Evolutionary conservation across 2,888 invertebrate species (phyloP), one percentile per base, ranked within the genome.

Genomic region (Ypsolopha sequella): DNA sequence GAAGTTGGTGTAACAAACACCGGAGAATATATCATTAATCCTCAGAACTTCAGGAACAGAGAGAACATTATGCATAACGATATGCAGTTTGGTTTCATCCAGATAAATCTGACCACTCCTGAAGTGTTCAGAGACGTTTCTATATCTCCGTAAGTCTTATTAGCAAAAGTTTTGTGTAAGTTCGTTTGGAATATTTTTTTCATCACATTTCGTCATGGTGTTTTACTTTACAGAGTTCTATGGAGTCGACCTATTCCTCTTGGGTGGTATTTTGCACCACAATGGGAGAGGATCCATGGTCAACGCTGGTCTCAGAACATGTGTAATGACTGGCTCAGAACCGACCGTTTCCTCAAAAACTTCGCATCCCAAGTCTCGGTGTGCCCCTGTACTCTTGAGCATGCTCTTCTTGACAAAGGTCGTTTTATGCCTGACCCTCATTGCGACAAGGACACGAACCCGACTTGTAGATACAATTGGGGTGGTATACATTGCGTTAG

Each of bases 171-270:
- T n/a, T 24, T 24, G 24, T 24, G 2, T 41, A 36, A 43, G 6
- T 10, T 36, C 35, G 38, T 47, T 35, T 24, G 34, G 34, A 3
- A 36, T 4, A 1, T 36, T n/a, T 7, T 33, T 9, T 35, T 33
- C 45, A 10, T 45, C 6, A 0, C 51, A 13, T 49, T 13, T 11
- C 35, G 11, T 13, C 14, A 6, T 33, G n/a, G 10, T 24, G 11
- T 11, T 10, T 41, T 6, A 33, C 44, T 53, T 64, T 59, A 41
- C 66, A 90, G 90, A 0, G 88, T 93, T 0, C 86, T 98, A 9
- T 98, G 97, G 97, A 96, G 96, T 66, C 90, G 92, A 53, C 96
- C 97, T 0, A 93, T 98, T 57, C 97, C 98, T 1, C 80, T 98
- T 9, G 96, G 89, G 1, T 98, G 97, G 97, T 98, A 97, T 73